Percentiles rank a stretch among this genome's conserved stretches.
phyloP scores from a whole-genome alignment of 2,888 invertebrate species.

The Protophormia terraenovae region DNA sequence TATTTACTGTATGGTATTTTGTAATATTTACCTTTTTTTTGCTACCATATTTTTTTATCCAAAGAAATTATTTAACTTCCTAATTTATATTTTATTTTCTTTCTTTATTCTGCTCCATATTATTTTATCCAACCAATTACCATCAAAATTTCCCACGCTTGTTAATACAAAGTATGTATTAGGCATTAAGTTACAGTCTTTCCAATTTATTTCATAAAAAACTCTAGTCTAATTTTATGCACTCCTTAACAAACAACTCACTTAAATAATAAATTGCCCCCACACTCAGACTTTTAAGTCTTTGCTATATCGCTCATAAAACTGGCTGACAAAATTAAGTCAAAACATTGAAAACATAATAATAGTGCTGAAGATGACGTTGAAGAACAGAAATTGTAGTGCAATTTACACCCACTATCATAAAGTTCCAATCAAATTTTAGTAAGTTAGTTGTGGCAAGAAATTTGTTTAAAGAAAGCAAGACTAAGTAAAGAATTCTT shows the following conservation, averaged over 20 bases:
- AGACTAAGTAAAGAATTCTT: background rate
- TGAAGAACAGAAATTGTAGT: conserved; percentile 61
- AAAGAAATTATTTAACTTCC: too few relatives aligned
- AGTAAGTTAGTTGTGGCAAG: conserved; percentile 19
- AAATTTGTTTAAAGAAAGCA: conserved; percentile 22
- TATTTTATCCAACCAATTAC: background rate
- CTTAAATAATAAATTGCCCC: conserved; percentile 49
- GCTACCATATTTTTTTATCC: too few relatives aligned
- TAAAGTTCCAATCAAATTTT: conserved; percentile 42
- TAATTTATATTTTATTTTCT: background rate
- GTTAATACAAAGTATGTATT: conserved; percentile 46
- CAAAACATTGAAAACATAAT: conserved; percentile 67
- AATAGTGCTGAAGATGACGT: conserved; percentile 26
- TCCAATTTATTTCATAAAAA: background rate
- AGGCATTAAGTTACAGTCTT: background rate
- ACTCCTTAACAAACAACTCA: conserved; percentile 29
- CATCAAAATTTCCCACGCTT: conserved; percentile 47
- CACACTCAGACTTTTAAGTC: conserved; percentile 35
- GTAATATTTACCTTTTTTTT: too few relatives aligned
- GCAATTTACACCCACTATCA: conserved; percentile 73
- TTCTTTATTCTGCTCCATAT: background rate
- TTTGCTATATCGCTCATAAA: background rate
- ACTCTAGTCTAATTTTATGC: conserved; percentile 33
- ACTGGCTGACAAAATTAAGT: conserved; percentile 63
- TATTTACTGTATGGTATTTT: too few relatives aligned